phyloP scores from a whole-genome alignment of 2,113 vertebrate genomes.

The Zosterops hypoxanthus region DNA sequence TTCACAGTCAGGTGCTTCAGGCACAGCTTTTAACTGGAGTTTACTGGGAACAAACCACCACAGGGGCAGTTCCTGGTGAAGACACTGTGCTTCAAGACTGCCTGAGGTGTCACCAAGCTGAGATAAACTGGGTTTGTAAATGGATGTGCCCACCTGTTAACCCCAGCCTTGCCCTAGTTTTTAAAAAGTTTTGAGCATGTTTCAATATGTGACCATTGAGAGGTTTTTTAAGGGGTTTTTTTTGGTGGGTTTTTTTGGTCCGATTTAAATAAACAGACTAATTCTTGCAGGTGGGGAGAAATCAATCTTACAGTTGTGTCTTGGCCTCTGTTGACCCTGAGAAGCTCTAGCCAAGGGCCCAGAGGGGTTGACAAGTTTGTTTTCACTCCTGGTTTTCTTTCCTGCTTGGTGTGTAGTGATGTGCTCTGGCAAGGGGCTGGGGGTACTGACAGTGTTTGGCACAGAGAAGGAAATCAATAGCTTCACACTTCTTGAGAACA shows the following conservation, averaged over 20 bases:
- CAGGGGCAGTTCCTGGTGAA: background rate
- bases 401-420: background rate
- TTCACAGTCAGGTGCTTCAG: conserved; percentile 54
- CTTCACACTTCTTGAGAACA: background rate
- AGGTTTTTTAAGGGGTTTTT: background rate
- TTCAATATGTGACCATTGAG: background rate
- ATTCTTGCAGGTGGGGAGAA: background rate
- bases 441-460: background rate
- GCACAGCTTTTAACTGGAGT: background rate
- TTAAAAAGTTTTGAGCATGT: background rate
- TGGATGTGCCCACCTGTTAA: background rate
- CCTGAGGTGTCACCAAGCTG: background rate
- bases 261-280: background rate
- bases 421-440: background rate
- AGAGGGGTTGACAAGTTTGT: background rate
- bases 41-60: background rate
- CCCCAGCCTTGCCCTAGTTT: background rate
- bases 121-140: background rate
- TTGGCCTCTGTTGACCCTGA: background rate
- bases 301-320: background rate
- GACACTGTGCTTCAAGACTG: accelerated
- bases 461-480: background rate
- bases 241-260: background rate
- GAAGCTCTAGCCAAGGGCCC: background rate
- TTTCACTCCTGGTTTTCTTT: background rate